Evolutionary conservation across 2,797 vertebrate species (phyloP).

Genomic region (Molossus alvarezi): DNA sequence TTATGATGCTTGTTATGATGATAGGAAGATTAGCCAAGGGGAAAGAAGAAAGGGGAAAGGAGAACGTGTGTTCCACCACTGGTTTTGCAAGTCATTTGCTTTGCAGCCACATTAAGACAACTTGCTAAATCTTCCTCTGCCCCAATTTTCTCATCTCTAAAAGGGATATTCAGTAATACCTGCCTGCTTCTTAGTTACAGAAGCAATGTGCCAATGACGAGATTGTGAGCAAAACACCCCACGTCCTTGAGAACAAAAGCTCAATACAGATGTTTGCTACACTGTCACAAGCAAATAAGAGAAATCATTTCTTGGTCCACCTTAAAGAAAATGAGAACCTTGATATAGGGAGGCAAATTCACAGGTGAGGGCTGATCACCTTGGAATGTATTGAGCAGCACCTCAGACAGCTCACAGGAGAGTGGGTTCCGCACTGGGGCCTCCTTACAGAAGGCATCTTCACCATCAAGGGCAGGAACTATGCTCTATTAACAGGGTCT

Average conservation of each 20-base stretch:
- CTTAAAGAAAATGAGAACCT: neutral
- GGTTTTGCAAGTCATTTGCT: conserved; percentile 54
- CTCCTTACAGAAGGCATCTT: neutral
- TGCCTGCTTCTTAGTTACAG: conserved; percentile 35
- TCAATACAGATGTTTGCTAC: conserved; percentile 5
- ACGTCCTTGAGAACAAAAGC: conserved; percentile 20
- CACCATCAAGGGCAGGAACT: neutral
- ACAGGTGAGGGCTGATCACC: neutral
- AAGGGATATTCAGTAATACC: conserved; percentile 78
- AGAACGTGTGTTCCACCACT: neutral
- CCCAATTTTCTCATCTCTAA: conserved; percentile 62
- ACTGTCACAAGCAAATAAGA: conserved; percentile 8
- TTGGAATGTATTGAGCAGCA: neutral
- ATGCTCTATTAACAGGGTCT: neutral
- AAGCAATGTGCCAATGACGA: conserved; percentile 52
- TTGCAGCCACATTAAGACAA: conserved; percentile 47
- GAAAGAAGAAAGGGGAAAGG: conserved; percentile 22
- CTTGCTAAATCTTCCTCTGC: conserved; percentile 72
- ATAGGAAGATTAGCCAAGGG: neutral
- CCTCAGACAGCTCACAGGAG: neutral
- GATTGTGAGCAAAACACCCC: neutral
- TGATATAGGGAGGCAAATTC: neutral
- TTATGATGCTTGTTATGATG: neutral
- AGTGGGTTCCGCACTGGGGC: neutral
- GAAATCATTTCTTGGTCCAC: conserved; percentile 28